Conservation (phyloP, 2,113 vertebrate species). For the Engystomops pustulosus region DNA sequence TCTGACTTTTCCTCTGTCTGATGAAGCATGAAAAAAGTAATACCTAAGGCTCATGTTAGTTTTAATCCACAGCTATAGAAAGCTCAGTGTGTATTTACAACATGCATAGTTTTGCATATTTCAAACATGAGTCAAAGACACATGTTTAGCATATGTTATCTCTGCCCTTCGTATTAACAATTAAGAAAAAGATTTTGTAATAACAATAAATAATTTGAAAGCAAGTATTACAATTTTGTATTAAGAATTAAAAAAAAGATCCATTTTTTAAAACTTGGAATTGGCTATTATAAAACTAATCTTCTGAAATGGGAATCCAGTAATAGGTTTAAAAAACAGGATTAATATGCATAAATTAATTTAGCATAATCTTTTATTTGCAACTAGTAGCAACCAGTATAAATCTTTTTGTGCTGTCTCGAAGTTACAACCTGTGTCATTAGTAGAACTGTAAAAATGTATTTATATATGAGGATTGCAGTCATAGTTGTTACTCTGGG, state of each 20-base stretch:
- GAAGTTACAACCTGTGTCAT: no score
- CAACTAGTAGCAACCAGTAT: no score
- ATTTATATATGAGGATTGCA: no score
- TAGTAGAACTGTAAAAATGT: no score
- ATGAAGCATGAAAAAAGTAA: constrained; percentile 20
- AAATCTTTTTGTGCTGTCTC: no score
- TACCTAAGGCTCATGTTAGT: constrained; percentile 14
- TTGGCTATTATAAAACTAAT: no score
- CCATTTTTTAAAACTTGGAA: neutral
- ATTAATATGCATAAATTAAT: neutral
- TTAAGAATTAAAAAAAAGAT: neutral
- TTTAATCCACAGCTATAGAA: constrained; percentile 9
- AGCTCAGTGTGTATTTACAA: constrained; percentile 7
- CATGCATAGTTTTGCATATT: neutral
- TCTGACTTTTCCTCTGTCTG: constrained; percentile 5
- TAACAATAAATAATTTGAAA: neutral
- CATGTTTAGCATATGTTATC: neutral
- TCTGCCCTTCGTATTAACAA: neutral
- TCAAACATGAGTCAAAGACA: neutral
- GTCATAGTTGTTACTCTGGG: no score
- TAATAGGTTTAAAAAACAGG: neutral
- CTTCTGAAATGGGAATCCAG: neutral
- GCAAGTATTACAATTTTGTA: no score
- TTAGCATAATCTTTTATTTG: no score
- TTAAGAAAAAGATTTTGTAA: neutral